phyloP scores from a whole-genome alignment of 2,888 invertebrate genomes.

The Drosophila mayaguana region DNA sequence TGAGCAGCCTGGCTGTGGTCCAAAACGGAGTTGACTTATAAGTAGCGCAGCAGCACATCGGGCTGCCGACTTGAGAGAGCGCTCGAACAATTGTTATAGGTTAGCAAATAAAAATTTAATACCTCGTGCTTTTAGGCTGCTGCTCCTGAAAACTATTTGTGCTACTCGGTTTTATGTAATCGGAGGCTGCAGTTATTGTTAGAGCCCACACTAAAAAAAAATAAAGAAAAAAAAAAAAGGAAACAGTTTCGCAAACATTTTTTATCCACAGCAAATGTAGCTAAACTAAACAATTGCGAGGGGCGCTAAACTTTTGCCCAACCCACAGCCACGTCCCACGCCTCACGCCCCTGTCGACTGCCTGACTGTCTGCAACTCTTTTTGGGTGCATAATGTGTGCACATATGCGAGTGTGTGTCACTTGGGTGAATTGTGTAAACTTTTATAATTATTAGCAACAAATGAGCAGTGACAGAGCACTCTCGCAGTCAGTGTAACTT shows the following conservation, averaged over 20 bases:
- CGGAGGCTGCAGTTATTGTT: slow-evolving; percentile 52
- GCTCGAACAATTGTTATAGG: slow-evolving; percentile 62
- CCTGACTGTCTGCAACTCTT: slow-evolving; percentile 53
- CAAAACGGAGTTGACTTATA: slow-evolving; percentile 70
- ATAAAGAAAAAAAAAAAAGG: slow-evolving; percentile 46
- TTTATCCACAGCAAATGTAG: slow-evolving; percentile 61
- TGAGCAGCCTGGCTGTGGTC: slow-evolving; percentile 62
- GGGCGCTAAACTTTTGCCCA: slow-evolving; percentile 55
- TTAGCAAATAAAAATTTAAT: slow-evolving; percentile 75
- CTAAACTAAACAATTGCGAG: slow-evolving; percentile 64
- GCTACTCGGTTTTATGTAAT: slow-evolving; percentile 43
- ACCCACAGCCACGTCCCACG: neutral
- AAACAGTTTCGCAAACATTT: slow-evolving; percentile 53
- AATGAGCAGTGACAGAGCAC: slow-evolving; percentile 80
- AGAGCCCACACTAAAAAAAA: slow-evolving; percentile 36
- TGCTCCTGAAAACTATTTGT: slow-evolving; percentile 57
- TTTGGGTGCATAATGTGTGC: slow-evolving; percentile 27
- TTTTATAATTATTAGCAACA: slow-evolving; percentile 81
- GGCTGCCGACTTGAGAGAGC: slow-evolving; percentile 8
- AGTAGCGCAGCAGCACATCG: slow-evolving; percentile 26
- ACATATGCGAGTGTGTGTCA: slow-evolving; percentile 41
- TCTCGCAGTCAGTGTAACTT: slow-evolving; percentile 65
- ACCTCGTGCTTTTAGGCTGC: slow-evolving; percentile 66
- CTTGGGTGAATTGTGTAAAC: slow-evolving; percentile 69
- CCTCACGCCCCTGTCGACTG: neutral